Evolutionary conservation across 2,888 invertebrate species (phyloP).

Genomic region (Scaeva pyrastri): DNA sequence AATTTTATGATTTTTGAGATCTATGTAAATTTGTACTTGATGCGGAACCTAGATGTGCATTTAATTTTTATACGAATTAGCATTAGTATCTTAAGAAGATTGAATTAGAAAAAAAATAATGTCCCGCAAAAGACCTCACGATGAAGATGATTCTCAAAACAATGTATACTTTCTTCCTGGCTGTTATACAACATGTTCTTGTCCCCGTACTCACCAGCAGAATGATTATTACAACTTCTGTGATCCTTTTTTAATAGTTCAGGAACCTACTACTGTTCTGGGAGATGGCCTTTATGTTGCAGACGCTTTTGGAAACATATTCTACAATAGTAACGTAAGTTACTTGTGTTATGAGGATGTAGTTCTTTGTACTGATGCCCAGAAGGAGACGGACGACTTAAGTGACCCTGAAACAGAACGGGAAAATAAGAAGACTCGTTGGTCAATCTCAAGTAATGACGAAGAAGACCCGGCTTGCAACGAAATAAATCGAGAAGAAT

Average conservation of each 20-base stretch:
- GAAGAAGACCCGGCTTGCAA: conserved; percentile 56
- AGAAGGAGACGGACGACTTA: conserved; percentile 37
- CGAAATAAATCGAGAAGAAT: background rate
- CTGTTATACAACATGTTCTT: conserved; percentile 69
- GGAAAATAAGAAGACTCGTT: conserved; percentile 30
- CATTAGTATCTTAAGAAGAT: conserved; percentile 79
- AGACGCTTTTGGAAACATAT: conserved; percentile 75
- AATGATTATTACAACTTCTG: background rate
- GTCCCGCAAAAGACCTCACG: conserved; percentile 59
- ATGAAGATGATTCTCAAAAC: conserved; percentile 30
- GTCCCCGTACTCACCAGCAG: conserved; percentile 75
- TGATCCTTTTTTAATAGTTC: background rate
- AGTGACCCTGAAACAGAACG: conserved; percentile 32
- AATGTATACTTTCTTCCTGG: conserved; percentile 78
- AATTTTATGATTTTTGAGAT: conserved; percentile 80
- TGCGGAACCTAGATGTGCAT: conserved; percentile 79
- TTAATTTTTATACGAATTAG: conserved; percentile 79
- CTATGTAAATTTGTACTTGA: conserved; percentile 80
- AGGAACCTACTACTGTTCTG: background rate
- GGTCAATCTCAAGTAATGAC: conserved; percentile 74
- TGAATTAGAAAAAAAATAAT: conserved; percentile 56
- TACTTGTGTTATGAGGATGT: conserved; percentile 39
- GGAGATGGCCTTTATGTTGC: conserved; percentile 66
- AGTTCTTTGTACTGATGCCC: conserved; percentile 8
- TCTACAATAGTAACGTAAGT: conserved; percentile 73